phyloP scores from a whole-genome alignment of 2,888 invertebrate species.

The Ypsolopha scabrella region DNA sequence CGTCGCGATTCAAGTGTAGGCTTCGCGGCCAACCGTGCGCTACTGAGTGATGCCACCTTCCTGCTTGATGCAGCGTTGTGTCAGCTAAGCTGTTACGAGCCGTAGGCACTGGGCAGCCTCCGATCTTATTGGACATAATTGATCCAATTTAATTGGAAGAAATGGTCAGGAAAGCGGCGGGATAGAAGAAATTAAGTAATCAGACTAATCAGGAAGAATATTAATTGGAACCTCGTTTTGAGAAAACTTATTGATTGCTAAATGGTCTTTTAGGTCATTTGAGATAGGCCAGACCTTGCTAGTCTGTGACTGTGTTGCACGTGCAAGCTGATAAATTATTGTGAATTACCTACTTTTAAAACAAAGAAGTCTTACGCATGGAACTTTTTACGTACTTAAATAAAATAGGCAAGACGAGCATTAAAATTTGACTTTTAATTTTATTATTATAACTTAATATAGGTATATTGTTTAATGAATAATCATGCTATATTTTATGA shows the following conservation, averaged over 20 bases:
- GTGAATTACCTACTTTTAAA: not conserved
- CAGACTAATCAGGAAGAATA: not conserved
- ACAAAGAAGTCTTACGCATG: not conserved
- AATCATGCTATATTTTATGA: too few relatives aligned
- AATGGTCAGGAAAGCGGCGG: not conserved
- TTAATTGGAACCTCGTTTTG: not conserved
- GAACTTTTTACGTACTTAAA: not conserved
- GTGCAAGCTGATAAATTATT: not conserved
- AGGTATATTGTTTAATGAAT: too few relatives aligned
- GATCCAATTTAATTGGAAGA: not conserved
- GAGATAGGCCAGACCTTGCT: not conserved
- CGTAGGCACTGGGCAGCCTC: slow-evolving; percentile 30
- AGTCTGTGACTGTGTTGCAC: not conserved
- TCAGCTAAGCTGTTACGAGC: slow-evolving; percentile 12
- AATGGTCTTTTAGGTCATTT: not conserved
- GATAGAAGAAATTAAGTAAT: not conserved
- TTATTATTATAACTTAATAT: too few relatives aligned
- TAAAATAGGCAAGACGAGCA: too few relatives aligned
- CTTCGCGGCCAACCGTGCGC: slow-evolving; percentile 53
- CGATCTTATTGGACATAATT: slow-evolving; percentile 19
- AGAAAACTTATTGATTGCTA: not conserved
- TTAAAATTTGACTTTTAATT: too few relatives aligned
- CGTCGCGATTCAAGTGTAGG: slow-evolving; percentile 27
- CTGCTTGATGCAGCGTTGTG: slow-evolving; percentile 19
- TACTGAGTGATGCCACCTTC: slow-evolving; percentile 30